phyloP scores from a whole-genome alignment of 2,113 vertebrate species.

The Microtus pennsylvanicus region DNA sequence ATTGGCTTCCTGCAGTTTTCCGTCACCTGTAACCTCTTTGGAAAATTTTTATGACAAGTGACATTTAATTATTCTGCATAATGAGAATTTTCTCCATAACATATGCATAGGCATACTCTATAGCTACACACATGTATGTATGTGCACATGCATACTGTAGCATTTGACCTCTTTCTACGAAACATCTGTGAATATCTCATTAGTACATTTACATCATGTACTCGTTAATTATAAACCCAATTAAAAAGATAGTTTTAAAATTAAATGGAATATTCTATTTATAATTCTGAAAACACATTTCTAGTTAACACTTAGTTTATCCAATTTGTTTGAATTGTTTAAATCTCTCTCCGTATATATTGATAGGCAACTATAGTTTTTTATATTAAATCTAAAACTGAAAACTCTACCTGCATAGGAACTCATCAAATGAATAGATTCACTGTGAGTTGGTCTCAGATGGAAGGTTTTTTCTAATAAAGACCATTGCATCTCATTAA shows the following conservation, averaged over 20 bases:
- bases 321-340: conserved; percentile 47
- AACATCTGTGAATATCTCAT: conserved; percentile 45
- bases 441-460: background rate
- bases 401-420: background rate
- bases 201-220: conserved; percentile 59
- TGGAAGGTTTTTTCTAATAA: background rate
- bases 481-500: background rate
- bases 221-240: conserved; percentile 64
- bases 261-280: conserved; percentile 55
- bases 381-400: conserved; percentile 16
- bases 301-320: conserved; percentile 20
- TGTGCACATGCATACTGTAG: no score
- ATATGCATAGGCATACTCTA: background rate
- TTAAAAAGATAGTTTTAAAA: conserved; percentile 64
- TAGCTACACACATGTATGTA: background rate
- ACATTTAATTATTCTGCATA: conserved; percentile 59
- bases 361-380: background rate
- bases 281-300: conserved; percentile 19
- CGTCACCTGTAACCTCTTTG: conserved; percentile 44
- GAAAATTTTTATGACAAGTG: conserved; percentile 66
- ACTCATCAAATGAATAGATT: background rate
- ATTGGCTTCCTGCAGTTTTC: conserved; percentile 63
- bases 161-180: conserved; percentile 38
- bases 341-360: background rate
- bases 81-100: conserved; percentile 55